phyloP scores from a whole-genome alignment of 2,888 invertebrate species.

The Lasioglossum zephyrum region DNA sequence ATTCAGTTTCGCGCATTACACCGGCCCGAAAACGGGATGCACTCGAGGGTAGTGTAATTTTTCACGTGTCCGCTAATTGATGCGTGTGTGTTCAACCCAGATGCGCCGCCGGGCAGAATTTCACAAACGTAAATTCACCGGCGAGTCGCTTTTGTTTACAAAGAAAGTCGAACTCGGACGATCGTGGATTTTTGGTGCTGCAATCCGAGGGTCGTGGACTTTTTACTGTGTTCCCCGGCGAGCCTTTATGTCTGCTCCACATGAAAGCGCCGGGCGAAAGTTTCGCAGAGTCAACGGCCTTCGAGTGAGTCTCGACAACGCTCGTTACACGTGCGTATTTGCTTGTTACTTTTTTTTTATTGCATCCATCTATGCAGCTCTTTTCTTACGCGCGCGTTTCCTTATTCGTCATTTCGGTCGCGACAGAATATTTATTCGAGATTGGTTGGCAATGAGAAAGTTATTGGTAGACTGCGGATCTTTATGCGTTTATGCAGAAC shows the following conservation, averaged over 20 bases:
- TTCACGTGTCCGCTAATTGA: background rate
- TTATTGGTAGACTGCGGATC: no score
- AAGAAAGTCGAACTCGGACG: slow-evolving; percentile 7
- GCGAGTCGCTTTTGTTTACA: background rate
- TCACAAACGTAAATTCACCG: background rate
- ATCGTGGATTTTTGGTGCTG: slow-evolving; percentile 21
- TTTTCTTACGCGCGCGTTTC: background rate
- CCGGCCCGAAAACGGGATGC: background rate
- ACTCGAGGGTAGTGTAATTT: background rate
- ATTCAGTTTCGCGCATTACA: background rate
- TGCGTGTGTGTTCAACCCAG: background rate
- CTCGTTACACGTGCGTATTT: slow-evolving; percentile 57
- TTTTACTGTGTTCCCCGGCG: slow-evolving; percentile 49
- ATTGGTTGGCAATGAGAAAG: no score
- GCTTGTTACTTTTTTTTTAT: slow-evolving; percentile 49
- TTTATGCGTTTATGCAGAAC: no score
- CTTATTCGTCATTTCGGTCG: background rate
- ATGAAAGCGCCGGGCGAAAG: slow-evolving; percentile 81
- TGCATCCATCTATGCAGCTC: slow-evolving; percentile 35
- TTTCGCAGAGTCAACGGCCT: slow-evolving; percentile 81
- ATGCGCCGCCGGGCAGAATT: background rate
- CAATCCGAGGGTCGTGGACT: slow-evolving; percentile 56
- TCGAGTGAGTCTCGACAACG: slow-evolving; percentile 61
- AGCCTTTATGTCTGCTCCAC: slow-evolving; percentile 72
- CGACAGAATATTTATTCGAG: background rate